Percentiles rank a stretch among this genome's conserved stretches.
phyloP scores from a whole-genome alignment of 2,888 invertebrate species.

The Drosophila peninsularis region DNA sequence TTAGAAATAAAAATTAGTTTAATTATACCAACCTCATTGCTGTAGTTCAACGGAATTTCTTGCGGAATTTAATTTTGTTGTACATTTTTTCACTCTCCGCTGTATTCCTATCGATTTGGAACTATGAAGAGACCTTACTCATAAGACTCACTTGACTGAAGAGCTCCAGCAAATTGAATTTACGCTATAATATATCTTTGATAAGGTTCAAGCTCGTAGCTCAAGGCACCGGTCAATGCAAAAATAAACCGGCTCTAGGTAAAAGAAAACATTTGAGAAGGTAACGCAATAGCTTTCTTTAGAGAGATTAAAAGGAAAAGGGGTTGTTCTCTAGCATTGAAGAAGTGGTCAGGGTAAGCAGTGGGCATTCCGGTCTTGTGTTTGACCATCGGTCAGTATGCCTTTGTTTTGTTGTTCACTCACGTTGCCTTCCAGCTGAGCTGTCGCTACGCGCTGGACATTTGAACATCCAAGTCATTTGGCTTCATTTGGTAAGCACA shows the following conservation, averaged over 20 bases:
- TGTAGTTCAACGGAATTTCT: too few species aligned
- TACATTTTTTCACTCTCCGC: too few species aligned
- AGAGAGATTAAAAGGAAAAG: background rate
- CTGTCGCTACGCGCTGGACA: slow-evolving; percentile 5
- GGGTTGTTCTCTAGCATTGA: slow-evolving; percentile 12
- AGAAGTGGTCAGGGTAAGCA: background rate
- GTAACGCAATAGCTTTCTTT: slow-evolving; percentile 2
- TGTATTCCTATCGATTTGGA: too few species aligned
- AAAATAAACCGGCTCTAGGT: slow-evolving; percentile 8
- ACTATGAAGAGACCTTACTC: too few species aligned
- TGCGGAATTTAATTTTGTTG: too few species aligned
- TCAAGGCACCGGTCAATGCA: background rate
- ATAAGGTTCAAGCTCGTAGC: too few species aligned
- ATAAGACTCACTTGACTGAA: too few species aligned
- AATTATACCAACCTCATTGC: too few species aligned
- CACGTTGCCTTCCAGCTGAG: slow-evolving; percentile 30
- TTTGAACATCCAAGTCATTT: background rate
- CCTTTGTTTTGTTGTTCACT: slow-evolving; percentile 2
- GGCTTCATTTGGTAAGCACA: slow-evolving; percentile 13
- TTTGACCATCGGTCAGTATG: slow-evolving; percentile 44
- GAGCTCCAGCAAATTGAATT: too few species aligned
- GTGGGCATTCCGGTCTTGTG: background rate
- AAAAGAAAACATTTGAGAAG: background rate
- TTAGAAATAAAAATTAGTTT: too few species aligned
- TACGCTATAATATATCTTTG: background rate